Evolutionary conservation across 2,113 vertebrate species (phyloP), one percentile per base, ranked within the genome.

Genomic region (Sisor rabdophorus): DNA sequence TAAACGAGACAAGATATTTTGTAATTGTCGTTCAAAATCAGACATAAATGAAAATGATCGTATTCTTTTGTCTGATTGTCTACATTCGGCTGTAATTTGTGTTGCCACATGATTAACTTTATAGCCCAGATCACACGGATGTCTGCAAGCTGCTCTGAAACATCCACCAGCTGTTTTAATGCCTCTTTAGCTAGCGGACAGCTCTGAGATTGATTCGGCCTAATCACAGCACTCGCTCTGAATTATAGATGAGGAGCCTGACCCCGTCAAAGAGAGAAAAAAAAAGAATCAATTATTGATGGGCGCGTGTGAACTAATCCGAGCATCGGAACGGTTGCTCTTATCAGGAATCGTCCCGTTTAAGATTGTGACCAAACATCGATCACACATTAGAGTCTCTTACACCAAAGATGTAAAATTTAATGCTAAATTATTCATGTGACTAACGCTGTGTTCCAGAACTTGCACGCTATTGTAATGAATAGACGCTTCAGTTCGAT

Each of bases 241-340:
- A 72, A 81, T 83, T 79, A 79, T 76, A 71, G 69, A 83, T 73
- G 71, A 80, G 26, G 71, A 32, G 61, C 70, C 61, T 82, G 79
- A 84, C 76, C 74, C 59, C 32, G 47, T 79, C 53, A 56, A 47
- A n/a, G 20, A 52, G 30, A 52, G 19, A 52, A 30, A 61, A 75
- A 26, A 20, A 47, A 67, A 50, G 80, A 63, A 79, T 81, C 44
- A 72, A 82, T 83, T 48, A 75, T 61, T 53, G 55, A 81, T 71
- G 70, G 40, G 22, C 24, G 22, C 26, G 40, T 26, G 36, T 32
- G 71, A 22, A 50, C 60, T 75, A 20, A 79, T 81, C 30, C 54
- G n/a, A 65, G 28, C 32, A 53, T 48, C 50, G 71, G 69, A 72
- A 64, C 71, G 47, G 60, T 61, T 19, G 40, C 28, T 52, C 50